Base-by-base conservation (phyloP, 2,888 invertebrate species). In the Neoitamus cyanurus region DNA sequence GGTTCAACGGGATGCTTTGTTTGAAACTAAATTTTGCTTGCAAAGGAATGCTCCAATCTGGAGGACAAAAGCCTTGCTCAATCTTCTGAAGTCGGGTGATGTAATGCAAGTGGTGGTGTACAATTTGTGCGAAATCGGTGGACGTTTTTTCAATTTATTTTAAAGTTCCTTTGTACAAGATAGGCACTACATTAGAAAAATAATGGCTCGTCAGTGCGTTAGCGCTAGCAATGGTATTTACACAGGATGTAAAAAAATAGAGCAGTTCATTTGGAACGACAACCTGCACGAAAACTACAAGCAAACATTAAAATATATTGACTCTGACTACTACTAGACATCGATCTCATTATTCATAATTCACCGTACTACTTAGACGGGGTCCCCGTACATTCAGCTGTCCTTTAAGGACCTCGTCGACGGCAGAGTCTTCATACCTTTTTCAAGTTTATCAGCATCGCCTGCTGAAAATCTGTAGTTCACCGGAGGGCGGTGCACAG, bases 391-490 rank as follows among this genome's bases (percentile, higher is more conserved):
- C 20, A 87, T 89, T 92, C 91, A 92, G 89, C 91, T 92, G 86
- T 92, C 92, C 88, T 94, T 93, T 87, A 95, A 92, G 85, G 95
- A 95, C 85, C 94, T 93, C 5, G 94, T 94, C 88, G 94, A 94
- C 46, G 94, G 93, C 86, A 94, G 92, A 15, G 93, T 92, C 69
- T 92, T 90, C 84, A 92, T 91, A 9, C 92, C 91, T 85, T 93
- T 93, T 84, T 94, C 93, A 86, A 94, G 91, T 85, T 93, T 94
- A 88, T 94, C 93, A 30, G 95, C 92, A 89, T 95, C 95, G 84
- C 95, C 95, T 9, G 95, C 93, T 58, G 95, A 95, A 89, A 94
- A 94, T 86, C 95, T 92, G 89, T 93, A 94, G 86, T 93, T 92
- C 69, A 88, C 89, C 87, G 88, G 87, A 86, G 85, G 91, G 85